Percentiles rank a stretch among this genome's conserved stretches.
Conservation (phyloP, 2,113 vertebrate species). For the Gallinago undulata region DNA sequence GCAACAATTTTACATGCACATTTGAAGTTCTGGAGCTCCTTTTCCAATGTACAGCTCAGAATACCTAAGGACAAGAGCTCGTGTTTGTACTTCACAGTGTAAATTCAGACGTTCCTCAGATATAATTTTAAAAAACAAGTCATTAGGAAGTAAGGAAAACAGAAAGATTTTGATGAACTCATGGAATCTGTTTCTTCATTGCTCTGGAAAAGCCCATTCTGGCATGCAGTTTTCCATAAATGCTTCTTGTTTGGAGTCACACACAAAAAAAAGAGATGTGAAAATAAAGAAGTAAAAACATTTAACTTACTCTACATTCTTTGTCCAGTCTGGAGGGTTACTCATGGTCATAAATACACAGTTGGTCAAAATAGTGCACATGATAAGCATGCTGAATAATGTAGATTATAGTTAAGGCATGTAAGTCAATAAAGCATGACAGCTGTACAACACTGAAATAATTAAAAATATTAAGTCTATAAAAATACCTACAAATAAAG, state of each 20-base stretch:
- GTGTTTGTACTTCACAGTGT: neutral
- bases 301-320: conserved; percentile 96
- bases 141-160: neutral
- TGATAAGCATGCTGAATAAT: conserved; percentile 97
- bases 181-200: neutral
- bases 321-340: conserved; percentile 95
- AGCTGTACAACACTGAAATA: neutral
- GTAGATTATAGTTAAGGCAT: conserved; percentile 88
- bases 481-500: neutral
- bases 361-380: conserved; percentile 99
- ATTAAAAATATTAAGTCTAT: neutral
- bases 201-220: neutral
- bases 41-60: neutral
- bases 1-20: neutral
- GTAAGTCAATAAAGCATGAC: neutral
- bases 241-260: neutral
- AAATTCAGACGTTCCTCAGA: neutral
- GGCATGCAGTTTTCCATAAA: neutral
- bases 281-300: neutral
- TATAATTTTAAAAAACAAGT: neutral
- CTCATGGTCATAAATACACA: conserved; percentile 99
- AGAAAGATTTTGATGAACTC: neutral
- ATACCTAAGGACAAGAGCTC: neutral
- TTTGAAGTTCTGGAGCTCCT: neutral
- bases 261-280: neutral